phyloP scores from a whole-genome alignment of 1,140 invertebrate species.

The Carposina sasakii region DNA sequence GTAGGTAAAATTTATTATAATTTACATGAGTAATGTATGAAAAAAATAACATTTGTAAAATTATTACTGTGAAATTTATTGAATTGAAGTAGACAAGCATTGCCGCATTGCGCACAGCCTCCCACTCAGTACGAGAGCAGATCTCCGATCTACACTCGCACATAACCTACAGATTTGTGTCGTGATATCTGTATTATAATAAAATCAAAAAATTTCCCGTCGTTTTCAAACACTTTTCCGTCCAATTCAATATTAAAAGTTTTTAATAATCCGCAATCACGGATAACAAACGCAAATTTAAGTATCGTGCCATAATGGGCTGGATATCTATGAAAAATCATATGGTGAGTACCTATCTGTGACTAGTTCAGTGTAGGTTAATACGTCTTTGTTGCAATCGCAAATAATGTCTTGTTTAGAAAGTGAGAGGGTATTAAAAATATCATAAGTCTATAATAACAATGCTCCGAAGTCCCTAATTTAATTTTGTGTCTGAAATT shows the following conservation, averaged over 20 bases:
- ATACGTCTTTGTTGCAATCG: too few species aligned
- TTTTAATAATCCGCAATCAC: slow-evolving; percentile 30
- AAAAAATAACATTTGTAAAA: too few species aligned
- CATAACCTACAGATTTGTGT: slow-evolving; percentile 43
- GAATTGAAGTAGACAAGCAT: slow-evolving; percentile 35
- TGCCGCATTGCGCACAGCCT: slow-evolving; percentile 70
- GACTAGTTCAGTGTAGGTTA: too few species aligned
- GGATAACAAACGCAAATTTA: slow-evolving; percentile 50
- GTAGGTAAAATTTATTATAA: too few species aligned
- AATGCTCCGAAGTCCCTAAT: too few species aligned
- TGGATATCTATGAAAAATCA: slow-evolving; percentile 70
- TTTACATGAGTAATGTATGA: too few species aligned
- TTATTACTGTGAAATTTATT: slow-evolving; percentile 25
- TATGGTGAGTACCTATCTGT: slow-evolving; percentile 44
- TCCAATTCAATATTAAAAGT: slow-evolving; percentile 10
- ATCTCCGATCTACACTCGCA: slow-evolving; percentile 55
- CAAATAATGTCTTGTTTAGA: too few species aligned
- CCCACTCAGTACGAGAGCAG: slow-evolving; percentile 59
- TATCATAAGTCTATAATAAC: too few species aligned
- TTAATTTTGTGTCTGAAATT: too few species aligned
- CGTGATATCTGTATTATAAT: neutral
- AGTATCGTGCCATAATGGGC: slow-evolving; percentile 55
- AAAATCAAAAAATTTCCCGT: neutral
- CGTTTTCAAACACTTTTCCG: slow-evolving; percentile 13
- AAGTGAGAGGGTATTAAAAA: too few species aligned